Evolutionary conservation across 1,140 invertebrate species (phyloP).

Genomic region (Drosophila sechellia): DNA sequence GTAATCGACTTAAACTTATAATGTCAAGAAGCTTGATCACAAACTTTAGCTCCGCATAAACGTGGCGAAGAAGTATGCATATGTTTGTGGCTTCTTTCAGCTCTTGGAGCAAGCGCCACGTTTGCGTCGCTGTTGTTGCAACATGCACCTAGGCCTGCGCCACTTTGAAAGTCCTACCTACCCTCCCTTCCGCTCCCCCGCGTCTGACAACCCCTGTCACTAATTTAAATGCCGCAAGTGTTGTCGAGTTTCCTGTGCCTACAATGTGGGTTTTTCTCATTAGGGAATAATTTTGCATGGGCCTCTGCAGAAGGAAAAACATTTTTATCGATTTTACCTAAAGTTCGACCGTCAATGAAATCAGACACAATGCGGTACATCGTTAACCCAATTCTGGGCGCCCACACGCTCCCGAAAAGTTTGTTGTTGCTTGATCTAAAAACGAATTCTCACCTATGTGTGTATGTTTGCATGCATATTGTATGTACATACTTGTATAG

Average conservation of each 20-base stretch:
- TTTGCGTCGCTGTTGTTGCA: conserved; percentile 54
- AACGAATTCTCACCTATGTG: conserved; percentile 59
- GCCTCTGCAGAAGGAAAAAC: conserved; percentile 35
- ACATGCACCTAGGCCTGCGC: conserved; percentile 67
- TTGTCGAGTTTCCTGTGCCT: conserved; percentile 69
- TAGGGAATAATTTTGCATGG: conserved; percentile 69
- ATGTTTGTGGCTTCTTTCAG: conserved; percentile 72
- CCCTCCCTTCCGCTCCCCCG: neutral
- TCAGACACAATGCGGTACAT: conserved; percentile 23
- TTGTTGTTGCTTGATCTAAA: conserved; percentile 55
- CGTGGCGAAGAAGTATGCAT: conserved; percentile 26
- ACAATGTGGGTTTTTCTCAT: conserved; percentile 49
- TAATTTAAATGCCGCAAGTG: conserved; percentile 78
- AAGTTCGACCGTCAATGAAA: conserved; percentile 50
- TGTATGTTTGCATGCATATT: neutral
- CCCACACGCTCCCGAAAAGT: conserved; percentile 59
- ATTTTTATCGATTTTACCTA: conserved; percentile 71
- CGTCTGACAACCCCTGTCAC: conserved; percentile 27
- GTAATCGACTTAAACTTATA: too few relatives aligned
- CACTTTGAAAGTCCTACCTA: conserved; percentile 51
- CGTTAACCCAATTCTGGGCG: conserved; percentile 71
- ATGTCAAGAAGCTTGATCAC: neutral
- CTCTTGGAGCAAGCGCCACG: conserved; percentile 62
- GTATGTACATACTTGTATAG: neutral
- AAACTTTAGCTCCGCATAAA: conserved; percentile 12